phyloP scores from a whole-genome alignment of 2,888 invertebrate species.

The Dasypolia templi region DNA sequence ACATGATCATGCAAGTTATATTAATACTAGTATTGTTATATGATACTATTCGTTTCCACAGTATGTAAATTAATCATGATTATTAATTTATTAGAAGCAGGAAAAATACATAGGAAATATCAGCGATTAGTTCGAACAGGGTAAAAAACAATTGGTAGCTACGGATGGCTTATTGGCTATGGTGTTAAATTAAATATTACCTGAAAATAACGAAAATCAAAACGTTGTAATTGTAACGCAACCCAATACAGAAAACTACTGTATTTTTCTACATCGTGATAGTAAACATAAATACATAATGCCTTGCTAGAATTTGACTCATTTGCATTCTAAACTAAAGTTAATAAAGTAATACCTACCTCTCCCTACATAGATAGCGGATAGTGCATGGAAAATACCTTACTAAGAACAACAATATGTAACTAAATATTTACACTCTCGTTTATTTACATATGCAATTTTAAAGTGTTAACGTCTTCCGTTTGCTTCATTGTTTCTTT shows the following conservation, averaged over 20 bases:
- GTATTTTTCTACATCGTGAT: background rate
- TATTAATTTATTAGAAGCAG: slow-evolving; percentile 26
- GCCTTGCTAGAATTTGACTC: background rate
- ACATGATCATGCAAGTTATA: slow-evolving; percentile 49
- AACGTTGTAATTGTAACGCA: background rate
- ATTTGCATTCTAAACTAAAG: background rate
- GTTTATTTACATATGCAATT: slow-evolving; percentile 53
- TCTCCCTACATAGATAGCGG: background rate
- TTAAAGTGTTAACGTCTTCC: slow-evolving; percentile 51
- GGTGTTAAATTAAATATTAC: background rate
- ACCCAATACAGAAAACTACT: background rate
- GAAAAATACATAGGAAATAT: slow-evolving; percentile 22
- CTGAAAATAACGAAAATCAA: background rate
- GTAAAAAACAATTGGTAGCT: background rate
- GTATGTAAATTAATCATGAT: slow-evolving; percentile 32
- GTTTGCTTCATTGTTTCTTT: slow-evolving; percentile 42
- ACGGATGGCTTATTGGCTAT: background rate
- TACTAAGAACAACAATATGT: slow-evolving; percentile 27
- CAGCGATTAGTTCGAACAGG: background rate
- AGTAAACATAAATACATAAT: background rate
- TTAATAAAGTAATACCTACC: background rate
- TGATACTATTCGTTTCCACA: slow-evolving; percentile 33
- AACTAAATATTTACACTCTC: slow-evolving; percentile 36
- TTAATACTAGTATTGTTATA: slow-evolving; percentile 30
- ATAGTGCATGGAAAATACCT: slow-evolving; percentile 35